These are phyloP conservation scores for Dasypolia templi DNA, from an alignment of 2,888 invertebrate species.

Conservation along the genomic window DNA sequence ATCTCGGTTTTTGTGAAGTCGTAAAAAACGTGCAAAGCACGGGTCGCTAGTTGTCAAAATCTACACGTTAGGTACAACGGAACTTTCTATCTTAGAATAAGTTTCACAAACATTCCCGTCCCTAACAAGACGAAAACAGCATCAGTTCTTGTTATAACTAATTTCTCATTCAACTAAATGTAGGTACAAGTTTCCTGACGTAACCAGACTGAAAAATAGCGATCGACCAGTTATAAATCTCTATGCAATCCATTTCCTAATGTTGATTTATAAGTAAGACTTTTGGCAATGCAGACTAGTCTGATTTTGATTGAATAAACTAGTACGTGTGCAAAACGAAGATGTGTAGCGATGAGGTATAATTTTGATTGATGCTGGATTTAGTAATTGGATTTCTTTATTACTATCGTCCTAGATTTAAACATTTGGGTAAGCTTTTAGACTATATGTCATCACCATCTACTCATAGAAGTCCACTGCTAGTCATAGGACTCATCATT, in stretches of 20 bases:
- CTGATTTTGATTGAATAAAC: constrained; percentile 10
- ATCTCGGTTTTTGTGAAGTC: too few relatives aligned
- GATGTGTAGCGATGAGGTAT: not conserved
- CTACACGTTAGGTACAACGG: not conserved
- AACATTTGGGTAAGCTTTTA: not conserved
- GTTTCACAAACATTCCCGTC: not conserved
- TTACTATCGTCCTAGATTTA: not conserved
- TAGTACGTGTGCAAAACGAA: constrained; percentile 37
- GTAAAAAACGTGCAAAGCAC: not conserved
- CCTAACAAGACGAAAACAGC: not conserved
- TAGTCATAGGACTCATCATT: not conserved
- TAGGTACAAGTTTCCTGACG: constrained; percentile 10
- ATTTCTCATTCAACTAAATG: constrained; percentile 14
- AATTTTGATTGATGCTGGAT: not conserved
- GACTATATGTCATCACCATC: not conserved
- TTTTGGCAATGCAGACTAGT: constrained; percentile 31
- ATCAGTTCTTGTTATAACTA: not conserved
- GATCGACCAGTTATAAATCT: constrained; percentile 37
- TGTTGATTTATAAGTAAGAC: constrained; percentile 41
- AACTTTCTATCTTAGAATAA: not conserved
- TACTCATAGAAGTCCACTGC: not conserved
- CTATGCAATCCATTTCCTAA: constrained; percentile 22
- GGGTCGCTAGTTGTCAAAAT: not conserved
- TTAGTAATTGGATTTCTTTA: not conserved
- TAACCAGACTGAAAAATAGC: constrained; percentile 22